phyloP scores from a whole-genome alignment of 2,888 invertebrate genomes.

The Eupithecia subumbrata region DNA sequence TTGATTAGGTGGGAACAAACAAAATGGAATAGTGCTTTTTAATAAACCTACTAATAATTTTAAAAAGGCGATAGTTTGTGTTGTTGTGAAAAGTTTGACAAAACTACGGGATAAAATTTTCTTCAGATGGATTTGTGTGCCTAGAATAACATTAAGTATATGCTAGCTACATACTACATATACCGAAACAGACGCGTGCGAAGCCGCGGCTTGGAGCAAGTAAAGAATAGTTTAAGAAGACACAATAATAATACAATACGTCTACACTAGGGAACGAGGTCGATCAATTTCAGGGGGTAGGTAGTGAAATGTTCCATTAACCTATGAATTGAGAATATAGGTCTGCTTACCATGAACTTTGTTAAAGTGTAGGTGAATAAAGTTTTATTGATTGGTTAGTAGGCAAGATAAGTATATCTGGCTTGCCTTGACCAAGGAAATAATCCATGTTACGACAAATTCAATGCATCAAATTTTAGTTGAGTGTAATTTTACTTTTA shows the following conservation, averaged over 20 bases:
- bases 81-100: too few relatives aligned
- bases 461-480: not conserved
- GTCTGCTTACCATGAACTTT: not conserved
- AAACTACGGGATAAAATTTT: too few relatives aligned
- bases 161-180: not conserved
- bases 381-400: slow-evolving; percentile 14
- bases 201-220: not conserved
- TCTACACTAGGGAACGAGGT: slow-evolving; percentile 44
- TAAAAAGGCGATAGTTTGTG: too few relatives aligned
- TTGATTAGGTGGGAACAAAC: not conserved
- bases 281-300: slow-evolving; percentile 47
- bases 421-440: slow-evolving; percentile 4
- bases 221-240: slow-evolving; percentile 26
- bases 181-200: not conserved
- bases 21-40: not conserved
- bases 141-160: not conserved
- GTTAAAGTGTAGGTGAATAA: too few relatives aligned
- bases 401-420: not conserved
- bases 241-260: slow-evolving; percentile 13
- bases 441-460: not conserved
- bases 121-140: not conserved
- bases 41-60: too few relatives aligned
- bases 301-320: slow-evolving; percentile 28
- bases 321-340: slow-evolving; percentile 16
- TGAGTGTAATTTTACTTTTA: too few relatives aligned